Conservation (phyloP, 23 tunicate species). For the Styela plicata region DNA sequence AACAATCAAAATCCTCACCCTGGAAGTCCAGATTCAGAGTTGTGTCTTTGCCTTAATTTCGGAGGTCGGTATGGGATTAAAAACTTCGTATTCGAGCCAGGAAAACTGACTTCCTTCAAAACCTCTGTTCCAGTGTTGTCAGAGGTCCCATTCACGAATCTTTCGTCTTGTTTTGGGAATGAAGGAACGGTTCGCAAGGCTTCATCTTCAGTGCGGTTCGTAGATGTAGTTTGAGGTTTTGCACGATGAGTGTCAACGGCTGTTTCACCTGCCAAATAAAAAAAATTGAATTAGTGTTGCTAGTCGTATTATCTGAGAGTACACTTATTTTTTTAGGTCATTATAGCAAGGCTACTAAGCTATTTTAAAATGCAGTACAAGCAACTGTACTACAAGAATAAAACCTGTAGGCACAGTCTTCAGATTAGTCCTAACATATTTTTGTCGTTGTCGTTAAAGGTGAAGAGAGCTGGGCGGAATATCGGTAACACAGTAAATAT, state of each 20-base stretch:
- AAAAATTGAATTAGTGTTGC: no score
- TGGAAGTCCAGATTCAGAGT: constrained; percentile 6
- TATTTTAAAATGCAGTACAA: no score
- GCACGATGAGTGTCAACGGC: constrained; percentile 39
- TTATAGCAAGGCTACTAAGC: no score
- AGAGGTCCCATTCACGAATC: not conserved
- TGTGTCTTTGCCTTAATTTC: not conserved
- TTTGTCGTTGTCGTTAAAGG: no score
- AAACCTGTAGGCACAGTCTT: no score
- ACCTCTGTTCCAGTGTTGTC: not conserved
- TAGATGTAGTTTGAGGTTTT: constrained; percentile 26
- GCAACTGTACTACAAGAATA: no score
- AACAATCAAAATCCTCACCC: constrained; percentile 15
- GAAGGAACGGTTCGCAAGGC: constrained; percentile 16
- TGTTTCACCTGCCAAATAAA: not conserved
- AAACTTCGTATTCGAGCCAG: constrained; percentile 22
- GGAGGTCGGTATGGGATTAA: not conserved
- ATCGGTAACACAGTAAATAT: no score
- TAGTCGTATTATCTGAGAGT: no score
- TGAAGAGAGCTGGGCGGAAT: no score
- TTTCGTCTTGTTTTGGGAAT: not conserved
- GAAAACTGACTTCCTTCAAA: constrained; percentile 17
- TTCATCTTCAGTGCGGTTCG: constrained; percentile 14
- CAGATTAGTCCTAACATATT: no score
- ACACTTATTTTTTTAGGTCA: no score